Base-by-base conservation (phyloP, 1,140 invertebrate species). In the Drosophila rhopaloa region DNA sequence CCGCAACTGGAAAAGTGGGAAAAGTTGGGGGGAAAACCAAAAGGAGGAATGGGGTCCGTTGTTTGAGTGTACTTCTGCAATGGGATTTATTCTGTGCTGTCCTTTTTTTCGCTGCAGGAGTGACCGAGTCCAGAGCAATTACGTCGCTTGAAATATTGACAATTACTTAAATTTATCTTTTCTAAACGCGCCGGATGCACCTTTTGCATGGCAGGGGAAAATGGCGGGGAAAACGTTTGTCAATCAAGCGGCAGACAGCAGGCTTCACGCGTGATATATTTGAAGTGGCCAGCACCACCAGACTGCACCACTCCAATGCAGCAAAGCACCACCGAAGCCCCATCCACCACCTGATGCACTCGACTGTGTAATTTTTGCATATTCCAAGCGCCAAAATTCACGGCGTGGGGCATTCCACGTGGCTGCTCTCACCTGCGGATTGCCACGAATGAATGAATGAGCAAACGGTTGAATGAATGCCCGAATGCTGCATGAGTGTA, bases 101-200 rank as follows among this genome's bases (percentile, higher is more conserved):
- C 41, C 13, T 50, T 56, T 65, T 65, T 71, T 76, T 61, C 35
- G 43, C 50, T 60, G 54, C 35, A 66, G 67, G 50, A 60, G 67
- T 70, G 51, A 67, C 63, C 76, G 57, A 71, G 70, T 70, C 70
- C 58, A 59, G 65, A 89, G 83, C 83, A 86, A 86, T 86, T 86
- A 86, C 84, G 72, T 37, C 84, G 83, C 84, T 86, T 86, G 83
- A 86, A 86, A 86, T 86, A 86, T 86, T 86, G 83, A 86, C 83
- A 86, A 86, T 86, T 86, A 86, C 83, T 86, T 86, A 86, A 86
- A 86, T 86, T 86, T 86, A 86, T 86, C 83, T 86, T 86, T 86
- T 89, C 83, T 86, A 86, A 86, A 79, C 79, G 84, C 79, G 61
- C 59, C 66, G 74, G 48, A 79, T 67, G 83, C 83, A 86, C 83